Conservation (phyloP, 1,140 invertebrate species). For the Notospermus geniculatus region DNA sequence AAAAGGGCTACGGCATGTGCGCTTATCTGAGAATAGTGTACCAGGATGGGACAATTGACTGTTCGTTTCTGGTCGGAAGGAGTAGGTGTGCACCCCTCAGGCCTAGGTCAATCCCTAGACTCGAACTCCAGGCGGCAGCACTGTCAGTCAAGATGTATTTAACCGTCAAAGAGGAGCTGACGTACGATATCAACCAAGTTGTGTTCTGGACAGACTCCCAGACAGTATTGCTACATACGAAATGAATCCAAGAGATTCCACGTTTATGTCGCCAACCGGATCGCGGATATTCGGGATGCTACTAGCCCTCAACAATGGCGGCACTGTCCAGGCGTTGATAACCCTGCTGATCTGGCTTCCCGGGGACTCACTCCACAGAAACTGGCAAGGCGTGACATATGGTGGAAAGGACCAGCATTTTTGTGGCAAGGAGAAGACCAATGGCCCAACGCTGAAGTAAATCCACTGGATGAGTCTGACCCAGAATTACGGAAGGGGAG, state of each 20-base stretch:
- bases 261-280: slow-evolving; percentile 6
- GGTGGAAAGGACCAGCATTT: slow-evolving; percentile 26
- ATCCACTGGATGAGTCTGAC: too few species aligned
- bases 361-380: slow-evolving; percentile 10
- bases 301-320: background rate
- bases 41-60: background rate
- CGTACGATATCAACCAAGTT: background rate
- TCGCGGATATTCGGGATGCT: slow-evolving; percentile 8
- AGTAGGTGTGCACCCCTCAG: slow-evolving; percentile 14
- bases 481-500: too few species aligned
- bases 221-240: slow-evolving; percentile 15
- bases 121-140: slow-evolving; percentile 17
- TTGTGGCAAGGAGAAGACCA: too few species aligned
- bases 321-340: background rate
- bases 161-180: slow-evolving; percentile 9
- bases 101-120: slow-evolving; percentile 9
- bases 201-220: slow-evolving; percentile 15
- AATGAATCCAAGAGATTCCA: slow-evolving; percentile 8
- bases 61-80: slow-evolving; percentile 5
- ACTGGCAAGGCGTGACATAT: slow-evolving; percentile 16
- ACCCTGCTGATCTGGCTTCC: background rate
- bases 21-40: too few species aligned
- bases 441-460: too few species aligned
- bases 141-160: background rate
- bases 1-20: too few species aligned